Evolutionary conservation across 1,140 invertebrate genomes (phyloP).

Genomic region (Papilio aristodemus): DNA sequence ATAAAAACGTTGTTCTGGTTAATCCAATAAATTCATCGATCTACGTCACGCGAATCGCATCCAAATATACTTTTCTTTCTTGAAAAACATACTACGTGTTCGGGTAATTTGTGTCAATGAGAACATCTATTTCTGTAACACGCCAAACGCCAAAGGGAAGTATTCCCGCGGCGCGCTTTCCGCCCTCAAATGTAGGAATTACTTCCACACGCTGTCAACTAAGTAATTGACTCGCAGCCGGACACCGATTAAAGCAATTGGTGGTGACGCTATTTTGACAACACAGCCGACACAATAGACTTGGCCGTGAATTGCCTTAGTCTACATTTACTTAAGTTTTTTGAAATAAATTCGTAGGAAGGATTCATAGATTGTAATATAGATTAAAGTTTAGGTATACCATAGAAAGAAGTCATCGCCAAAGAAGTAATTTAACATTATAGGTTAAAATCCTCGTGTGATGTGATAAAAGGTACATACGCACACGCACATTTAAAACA

Average conservation of each 20-base stretch:
- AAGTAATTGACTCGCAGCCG: slow-evolving; percentile 78
- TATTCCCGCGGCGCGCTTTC: slow-evolving; percentile 73
- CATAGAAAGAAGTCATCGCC: too few relatives aligned
- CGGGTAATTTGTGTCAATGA: slow-evolving; percentile 41
- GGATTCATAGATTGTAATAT: neutral
- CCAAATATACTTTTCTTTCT: neutral
- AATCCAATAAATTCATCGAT: too few relatives aligned
- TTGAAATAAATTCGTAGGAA: neutral
- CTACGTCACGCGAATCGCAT: neutral
- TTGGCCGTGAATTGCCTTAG: slow-evolving; percentile 13
- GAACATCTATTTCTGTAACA: slow-evolving; percentile 65
- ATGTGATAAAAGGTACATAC: too few relatives aligned
- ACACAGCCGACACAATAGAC: slow-evolving; percentile 51
- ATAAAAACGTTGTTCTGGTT: too few relatives aligned
- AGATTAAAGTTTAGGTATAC: too few relatives aligned
- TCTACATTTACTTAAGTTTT: neutral
- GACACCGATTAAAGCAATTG: slow-evolving; percentile 77
- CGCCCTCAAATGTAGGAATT: slow-evolving; percentile 78
- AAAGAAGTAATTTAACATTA: too few relatives aligned
- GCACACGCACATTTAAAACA: too few relatives aligned
- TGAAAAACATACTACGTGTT: neutral
- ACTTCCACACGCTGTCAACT: slow-evolving; percentile 78
- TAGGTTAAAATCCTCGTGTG: too few relatives aligned
- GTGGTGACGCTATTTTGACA: slow-evolving; percentile 76
- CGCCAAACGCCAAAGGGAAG: slow-evolving; percentile 72